These are phyloP conservation scores for Hyles euphorbiae DNA, from an alignment of 1,140 invertebrate species.

Conservation along the genomic window DNA sequence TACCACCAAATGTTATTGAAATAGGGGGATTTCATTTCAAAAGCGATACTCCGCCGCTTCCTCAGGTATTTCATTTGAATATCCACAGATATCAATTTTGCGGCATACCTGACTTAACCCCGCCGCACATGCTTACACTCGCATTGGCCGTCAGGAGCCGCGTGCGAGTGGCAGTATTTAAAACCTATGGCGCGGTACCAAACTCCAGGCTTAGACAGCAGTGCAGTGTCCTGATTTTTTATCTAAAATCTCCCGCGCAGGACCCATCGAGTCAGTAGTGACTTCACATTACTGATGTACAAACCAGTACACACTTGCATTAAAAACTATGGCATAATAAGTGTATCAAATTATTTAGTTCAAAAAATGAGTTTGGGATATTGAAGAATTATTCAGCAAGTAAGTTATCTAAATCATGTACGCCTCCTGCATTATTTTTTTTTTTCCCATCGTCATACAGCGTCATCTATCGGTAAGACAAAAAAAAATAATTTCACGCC, in stretches of 20 bases:
- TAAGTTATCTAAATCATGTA: background rate
- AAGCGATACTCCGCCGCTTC: slow-evolving; percentile 42
- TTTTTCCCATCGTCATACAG: background rate
- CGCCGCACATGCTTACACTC: too few species aligned
- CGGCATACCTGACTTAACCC: background rate
- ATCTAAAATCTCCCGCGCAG: background rate
- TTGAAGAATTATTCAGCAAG: too few species aligned
- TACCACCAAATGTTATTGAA: slow-evolving; percentile 75
- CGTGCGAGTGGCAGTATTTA: too few species aligned
- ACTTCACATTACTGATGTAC: background rate
- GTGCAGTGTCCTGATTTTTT: too few species aligned
- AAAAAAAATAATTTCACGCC: background rate
- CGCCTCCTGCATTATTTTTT: background rate
- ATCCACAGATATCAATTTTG: background rate
- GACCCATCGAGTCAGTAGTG: background rate
- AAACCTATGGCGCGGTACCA: too few species aligned
- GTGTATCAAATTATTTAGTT: too few species aligned
- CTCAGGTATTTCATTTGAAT: slow-evolving; percentile 37
- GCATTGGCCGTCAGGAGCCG: too few species aligned
- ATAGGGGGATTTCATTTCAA: slow-evolving; percentile 75
- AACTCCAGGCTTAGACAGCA: too few species aligned
- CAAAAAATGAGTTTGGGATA: too few species aligned
- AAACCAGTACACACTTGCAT: background rate
- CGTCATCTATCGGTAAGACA: background rate
- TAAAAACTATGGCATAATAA: background rate